Evolutionary conservation across 2,888 invertebrate species (phyloP), one percentile per base, ranked within the genome.

Genomic region (Tanypteryx hageni): DNA sequence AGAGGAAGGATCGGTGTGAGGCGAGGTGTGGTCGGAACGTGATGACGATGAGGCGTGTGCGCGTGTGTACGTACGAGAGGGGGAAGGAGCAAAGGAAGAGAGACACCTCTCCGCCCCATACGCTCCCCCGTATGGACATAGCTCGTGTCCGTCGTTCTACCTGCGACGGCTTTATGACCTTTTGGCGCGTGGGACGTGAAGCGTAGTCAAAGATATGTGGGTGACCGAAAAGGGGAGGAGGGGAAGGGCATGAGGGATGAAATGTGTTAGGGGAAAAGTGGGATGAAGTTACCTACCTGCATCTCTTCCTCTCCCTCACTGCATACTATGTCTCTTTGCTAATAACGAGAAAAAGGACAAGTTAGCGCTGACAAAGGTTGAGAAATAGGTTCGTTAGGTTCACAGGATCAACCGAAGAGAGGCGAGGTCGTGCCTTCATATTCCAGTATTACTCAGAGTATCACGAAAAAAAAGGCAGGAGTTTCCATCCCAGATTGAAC

Each of bases 91-190:
- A 64, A 64, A 11, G 64, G 68, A 76, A 10, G 27, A 76, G 44
- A 44, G 44, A 44, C 44, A 3, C 44, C 44, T 3, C 44, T 3
- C 44, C 76, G 22, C 27, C 27, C 27, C 76, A 76, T 76, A 76
- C 22, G 76, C 22, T 18, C 22, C 27, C 76, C 76, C 11, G 22
- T 68, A 68, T 64, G n/a, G 64, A n/a, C 64, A 64, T 68, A 22
- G 68, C 68, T 68, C 68, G 68, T 68, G 68, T 76, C 76, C 27
- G 22, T 18, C 44, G 1, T 44, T 44, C 44, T 44, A 44, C 27
- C 76, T n/a, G 22, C 76, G 76, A 76, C 22, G 76, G 76, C 76
- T 76, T 76, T 76, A 76, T 27, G 76, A 76, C 76, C 76, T 76
- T 76, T 76, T 27, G 76, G 22, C 76, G 76, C 76, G 76, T 76